Percentiles rank a stretch among this genome's conserved stretches.
Conservation (phyloP, 2,888 invertebrate genomes). For the Calameuta pallipes region DNA sequence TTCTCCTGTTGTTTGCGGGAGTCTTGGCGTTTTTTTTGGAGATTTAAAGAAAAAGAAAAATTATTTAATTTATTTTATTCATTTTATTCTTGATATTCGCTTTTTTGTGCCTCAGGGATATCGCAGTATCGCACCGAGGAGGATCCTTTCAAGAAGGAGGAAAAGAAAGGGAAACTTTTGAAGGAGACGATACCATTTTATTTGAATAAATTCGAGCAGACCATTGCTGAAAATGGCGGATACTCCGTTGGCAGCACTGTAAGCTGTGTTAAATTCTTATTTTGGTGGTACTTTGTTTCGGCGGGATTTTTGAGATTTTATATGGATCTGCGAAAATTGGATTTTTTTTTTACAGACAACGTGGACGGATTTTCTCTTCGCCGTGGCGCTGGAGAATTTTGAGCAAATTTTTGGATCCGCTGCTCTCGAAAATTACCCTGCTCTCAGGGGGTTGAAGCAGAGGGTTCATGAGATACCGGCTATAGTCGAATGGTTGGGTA, state of each 20-base stretch:
- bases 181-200: slow-evolving; percentile 71
- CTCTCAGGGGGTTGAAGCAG: slow-evolving; percentile 68
- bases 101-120: slow-evolving; percentile 56
- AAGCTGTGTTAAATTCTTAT: slow-evolving; percentile 32
- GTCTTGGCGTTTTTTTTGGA: background rate
- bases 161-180: slow-evolving; percentile 68
- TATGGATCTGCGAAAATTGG: background rate
- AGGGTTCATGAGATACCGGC: slow-evolving; percentile 69
- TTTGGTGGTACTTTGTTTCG: background rate
- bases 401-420: slow-evolving; percentile 69
- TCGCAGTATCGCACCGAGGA: slow-evolving; percentile 69
- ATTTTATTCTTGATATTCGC: background rate
- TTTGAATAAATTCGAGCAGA: slow-evolving; percentile 69
- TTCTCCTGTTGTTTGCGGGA: background rate
- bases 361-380: slow-evolving; percentile 73
- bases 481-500: slow-evolving; percentile 70
- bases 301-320: background rate
- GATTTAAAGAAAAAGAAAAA: too few species aligned
- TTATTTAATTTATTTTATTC: too few species aligned
- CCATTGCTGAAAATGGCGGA: slow-evolving; percentile 69
- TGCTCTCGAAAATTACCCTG: slow-evolving; percentile 69
- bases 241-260: slow-evolving; percentile 70
- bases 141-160: slow-evolving; percentile 69
- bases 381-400: slow-evolving; percentile 70
- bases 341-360: slow-evolving; percentile 67